phyloP scores from a whole-genome alignment of 2,113 vertebrate species.

The Hydrolagus affinis region DNA sequence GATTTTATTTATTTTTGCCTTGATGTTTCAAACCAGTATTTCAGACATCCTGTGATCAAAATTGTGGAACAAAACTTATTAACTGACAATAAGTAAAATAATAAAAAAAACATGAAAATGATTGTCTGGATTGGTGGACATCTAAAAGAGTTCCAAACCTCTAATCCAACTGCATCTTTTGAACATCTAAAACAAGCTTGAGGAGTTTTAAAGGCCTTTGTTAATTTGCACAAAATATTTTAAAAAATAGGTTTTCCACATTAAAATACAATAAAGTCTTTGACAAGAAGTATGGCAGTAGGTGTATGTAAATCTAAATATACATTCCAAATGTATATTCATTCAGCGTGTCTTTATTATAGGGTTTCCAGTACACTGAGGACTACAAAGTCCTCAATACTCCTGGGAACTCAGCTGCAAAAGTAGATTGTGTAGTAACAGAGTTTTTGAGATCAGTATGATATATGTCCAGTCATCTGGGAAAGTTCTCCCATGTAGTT shows the following conservation, averaged over 20 bases:
- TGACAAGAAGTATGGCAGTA: too few species aligned
- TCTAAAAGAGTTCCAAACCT: background rate
- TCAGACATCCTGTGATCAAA: constrained; percentile 13
- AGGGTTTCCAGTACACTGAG: too few species aligned
- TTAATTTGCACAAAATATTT: background rate
- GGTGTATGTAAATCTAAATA: too few species aligned
- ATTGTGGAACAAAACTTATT: background rate
- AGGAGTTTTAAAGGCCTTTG: background rate
- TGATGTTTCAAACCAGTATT: constrained; percentile 20
- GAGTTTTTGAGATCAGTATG: too few species aligned
- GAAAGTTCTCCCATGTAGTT: too few species aligned
- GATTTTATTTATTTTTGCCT: constrained; percentile 8
- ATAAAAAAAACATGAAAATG: background rate
- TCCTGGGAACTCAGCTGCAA: too few species aligned
- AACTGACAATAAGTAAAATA: background rate
- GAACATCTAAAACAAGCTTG: background rate
- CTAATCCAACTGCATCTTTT: background rate
- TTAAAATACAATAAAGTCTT: background rate
- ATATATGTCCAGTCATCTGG: too few species aligned
- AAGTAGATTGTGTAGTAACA: too few species aligned
- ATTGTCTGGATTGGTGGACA: background rate
- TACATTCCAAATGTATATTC: too few species aligned
- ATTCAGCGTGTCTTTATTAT: too few species aligned
- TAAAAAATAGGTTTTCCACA: background rate
- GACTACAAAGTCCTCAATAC: too few species aligned